Evolutionary conservation across 2,113 vertebrate species (phyloP), one percentile per base, ranked within the genome.

Genomic region (Gobio gobio): DNA sequence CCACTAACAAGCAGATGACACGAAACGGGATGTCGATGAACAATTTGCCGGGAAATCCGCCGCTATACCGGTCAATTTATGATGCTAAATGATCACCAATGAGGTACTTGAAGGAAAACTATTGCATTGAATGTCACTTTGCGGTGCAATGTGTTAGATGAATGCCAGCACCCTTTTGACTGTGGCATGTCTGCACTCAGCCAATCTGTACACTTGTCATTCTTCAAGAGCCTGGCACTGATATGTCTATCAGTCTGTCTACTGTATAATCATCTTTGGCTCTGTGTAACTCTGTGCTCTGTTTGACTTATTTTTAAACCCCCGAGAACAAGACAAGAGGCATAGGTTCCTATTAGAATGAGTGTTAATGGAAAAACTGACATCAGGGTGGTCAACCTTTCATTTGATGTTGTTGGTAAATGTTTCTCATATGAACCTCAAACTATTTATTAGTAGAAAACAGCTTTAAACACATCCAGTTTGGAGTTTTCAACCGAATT

Each of bases 281-380:
- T 61, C 47, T 80, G 49, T 63, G 43, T n/a, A 58, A 22, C 54
- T 45, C 66, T 80, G 58, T 72, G 40, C 24, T 51, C 59, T 78
- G 51, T 86, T 43, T 43, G 64, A 40, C 80, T 87, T 87, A 87
- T 89, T 87, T 89, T 85, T 86, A 87, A 89, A 82, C 61, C 78
- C 80, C 74, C 26, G 66, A 68, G 70, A 80, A 83, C 33, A 22
- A 56, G 49, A 81, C 84, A 56, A 81, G 54, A 68, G 45, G 36
- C 14, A 47, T 63, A 64, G 58, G 45, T 82, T 68, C 36, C 79
- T 82, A 68, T 54, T 54, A 68, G 79, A 82, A 68, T 54, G 63
- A 70, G 64, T 56, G 47, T 58, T 72, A 56, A 72, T 73, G 66
- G 81, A 83, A 83, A 82, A 73, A 43, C 47, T 54, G 63, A 82